Evolutionary conservation across 2,797 vertebrate species (phyloP), one percentile per base, ranked within the genome.

Genomic region (Aselliscus stoliczkanus): DNA sequence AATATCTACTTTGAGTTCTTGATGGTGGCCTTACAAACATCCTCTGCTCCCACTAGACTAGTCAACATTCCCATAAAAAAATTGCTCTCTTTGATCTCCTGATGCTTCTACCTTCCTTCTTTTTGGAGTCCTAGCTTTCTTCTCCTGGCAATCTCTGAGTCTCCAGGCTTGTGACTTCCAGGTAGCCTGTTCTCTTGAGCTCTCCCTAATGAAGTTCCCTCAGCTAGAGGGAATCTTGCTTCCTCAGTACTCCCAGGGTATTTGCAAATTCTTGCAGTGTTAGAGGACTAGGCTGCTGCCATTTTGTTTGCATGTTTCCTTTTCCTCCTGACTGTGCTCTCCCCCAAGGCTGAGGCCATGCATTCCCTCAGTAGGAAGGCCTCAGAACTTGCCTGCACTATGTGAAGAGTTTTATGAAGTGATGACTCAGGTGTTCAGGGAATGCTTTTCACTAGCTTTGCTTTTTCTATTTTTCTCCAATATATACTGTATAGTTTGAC

Each of bases 261-360:
- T 52, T 5, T 10, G 7, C 0, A 7, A 4, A 5, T 58, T 52
- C 4, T 0, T 20, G 42, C 37, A 6, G 4, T n/a, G 1, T 15
- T 27, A 9, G 1, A 13, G 2, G 13, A 15, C 10, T 42, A 10
- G 4, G 1, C 58, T 31, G 15, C 20, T 50, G 27, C 14, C 10
- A 23, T 27, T n/a, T 39, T 21, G 0, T 79, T 88, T 77, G 42
- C 7, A 3, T 56, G 14, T 17, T 50, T 76, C 62, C 58, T n/a
- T 79, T 54, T 5, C 15, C 34, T 62, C 73, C 4, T 12, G 25
- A 73, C 44, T 23, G 10, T 39, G 7, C 31, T 29, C 0, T 85
- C 47, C 4, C 0, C n/a, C 11, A 58, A 72, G 20, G 18, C 37
- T 47, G 39, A 58, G 8, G 17, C 6, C 42, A 5, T 20, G 37